phyloP scores from a whole-genome alignment of 2,113 vertebrate species.

The Suncus etruscus region DNA sequence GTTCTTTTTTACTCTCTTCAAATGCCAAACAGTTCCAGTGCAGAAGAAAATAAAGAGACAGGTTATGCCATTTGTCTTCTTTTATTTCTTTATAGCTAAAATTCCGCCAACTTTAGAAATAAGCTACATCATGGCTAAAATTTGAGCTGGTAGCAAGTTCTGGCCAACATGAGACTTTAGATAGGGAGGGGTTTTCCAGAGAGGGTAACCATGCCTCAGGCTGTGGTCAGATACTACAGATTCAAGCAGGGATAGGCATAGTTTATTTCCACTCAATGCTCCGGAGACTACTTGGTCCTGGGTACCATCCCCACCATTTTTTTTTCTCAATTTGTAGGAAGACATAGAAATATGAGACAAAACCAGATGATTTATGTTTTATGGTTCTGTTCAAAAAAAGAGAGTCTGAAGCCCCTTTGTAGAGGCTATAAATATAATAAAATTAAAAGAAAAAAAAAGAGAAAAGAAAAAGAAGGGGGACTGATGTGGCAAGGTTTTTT shows the following conservation, averaged over 20 bases:
- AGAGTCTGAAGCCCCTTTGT: no score
- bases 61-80: conserved; percentile 80
- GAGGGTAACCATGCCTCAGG: conserved; percentile 57
- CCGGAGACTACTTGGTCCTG: no score
- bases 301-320: no score
- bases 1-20: not conserved
- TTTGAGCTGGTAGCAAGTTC: not conserved
- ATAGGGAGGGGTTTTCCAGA: conserved; percentile 41
- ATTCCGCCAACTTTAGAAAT: conserved; percentile 49
- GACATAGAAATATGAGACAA: no score
- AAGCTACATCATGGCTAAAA: conserved; percentile 4
- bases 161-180: not conserved
- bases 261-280: not conserved
- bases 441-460: no score
- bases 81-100: conserved; percentile 81
- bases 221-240: conserved; percentile 44
- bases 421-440: no score
- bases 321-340: no score
- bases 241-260: conserved; percentile 51
- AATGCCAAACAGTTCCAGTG: not conserved
- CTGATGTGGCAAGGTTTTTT: no score
- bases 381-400: no score
- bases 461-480: no score
- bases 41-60: conserved; percentile 49
- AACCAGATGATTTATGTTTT: no score